These are phyloP conservation scores for Helicoverpa assulta DNA, from an alignment of 2,888 invertebrate genomes.

Conservation along the genomic window DNA sequence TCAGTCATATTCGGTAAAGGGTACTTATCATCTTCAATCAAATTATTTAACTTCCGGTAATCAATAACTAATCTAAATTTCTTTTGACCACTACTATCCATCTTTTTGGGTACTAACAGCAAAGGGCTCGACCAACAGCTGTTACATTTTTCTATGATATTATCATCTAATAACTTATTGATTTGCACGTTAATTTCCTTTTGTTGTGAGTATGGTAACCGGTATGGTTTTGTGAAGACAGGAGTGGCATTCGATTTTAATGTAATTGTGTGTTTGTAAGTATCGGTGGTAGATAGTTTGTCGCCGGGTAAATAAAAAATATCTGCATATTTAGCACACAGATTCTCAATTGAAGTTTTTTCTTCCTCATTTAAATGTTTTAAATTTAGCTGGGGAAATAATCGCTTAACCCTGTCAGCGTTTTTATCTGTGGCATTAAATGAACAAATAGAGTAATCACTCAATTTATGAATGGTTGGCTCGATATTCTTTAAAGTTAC, in stretches of 20 bases:
- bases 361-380: no score
- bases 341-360: no score
- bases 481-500: background rate
- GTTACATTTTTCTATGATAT: conserved; percentile 5
- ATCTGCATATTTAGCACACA: no score
- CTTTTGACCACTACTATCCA: background rate
- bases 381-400: no score
- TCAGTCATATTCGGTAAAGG: no score
- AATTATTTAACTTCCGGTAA: background rate
- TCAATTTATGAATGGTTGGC: background rate
- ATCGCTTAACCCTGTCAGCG: background rate
- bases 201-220: conserved; percentile 11
- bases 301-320: no score
- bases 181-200: background rate
- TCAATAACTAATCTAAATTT: background rate
- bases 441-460: background rate
- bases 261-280: conserved; percentile 23
- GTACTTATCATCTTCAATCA: background rate
- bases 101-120: conserved; percentile 13
- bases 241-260: conserved; percentile 22
- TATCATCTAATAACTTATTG: no score
- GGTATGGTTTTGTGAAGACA: conserved; percentile 10
- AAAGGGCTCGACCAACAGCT: conserved; percentile 15
- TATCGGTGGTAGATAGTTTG: conserved; percentile 25
- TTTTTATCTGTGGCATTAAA: background rate